Conservation (phyloP, 2,113 vertebrate genomes). For the Pomatorhinus ruficollis region DNA sequence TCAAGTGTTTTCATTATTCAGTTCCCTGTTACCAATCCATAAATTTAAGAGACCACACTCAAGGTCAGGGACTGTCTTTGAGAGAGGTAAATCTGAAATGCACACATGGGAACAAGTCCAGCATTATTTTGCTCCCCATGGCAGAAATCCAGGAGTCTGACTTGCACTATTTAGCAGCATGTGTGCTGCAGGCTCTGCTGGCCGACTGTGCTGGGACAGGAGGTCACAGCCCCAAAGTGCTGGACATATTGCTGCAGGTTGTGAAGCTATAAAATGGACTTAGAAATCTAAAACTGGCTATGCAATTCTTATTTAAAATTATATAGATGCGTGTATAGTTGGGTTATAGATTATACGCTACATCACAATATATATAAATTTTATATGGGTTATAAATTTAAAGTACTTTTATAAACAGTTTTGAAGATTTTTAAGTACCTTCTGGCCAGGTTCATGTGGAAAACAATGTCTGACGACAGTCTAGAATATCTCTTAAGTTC, state of each 20-base stretch:
- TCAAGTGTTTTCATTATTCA: conserved; percentile 31
- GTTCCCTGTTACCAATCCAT: conserved; percentile 13
- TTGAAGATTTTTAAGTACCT: not conserved
- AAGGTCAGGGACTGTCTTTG: conserved; percentile 39
- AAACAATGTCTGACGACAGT: not conserved
- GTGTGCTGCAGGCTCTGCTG: not conserved
- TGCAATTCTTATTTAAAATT: not conserved
- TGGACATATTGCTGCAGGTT: not conserved
- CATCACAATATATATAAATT: not conserved
- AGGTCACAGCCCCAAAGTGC: not conserved
- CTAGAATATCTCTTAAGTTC: not conserved
- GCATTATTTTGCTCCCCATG: not conserved
- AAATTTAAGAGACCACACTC: conserved; percentile 14
- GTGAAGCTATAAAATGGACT: not conserved
- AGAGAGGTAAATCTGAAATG: conserved; percentile 9
- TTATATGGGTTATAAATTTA: not conserved
- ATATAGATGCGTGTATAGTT: not conserved
- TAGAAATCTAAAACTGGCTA: not conserved
- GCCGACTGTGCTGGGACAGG: not conserved
- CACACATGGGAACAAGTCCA: conserved; percentile 4
- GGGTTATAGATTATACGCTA: not conserved
- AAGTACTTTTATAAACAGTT: not conserved
- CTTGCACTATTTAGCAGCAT: not conserved
- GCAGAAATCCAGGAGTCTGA: not conserved
- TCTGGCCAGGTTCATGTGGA: not conserved